Conservation (phyloP, 2,797 vertebrate genomes). For the Sylvilagus floridanus region DNA sequence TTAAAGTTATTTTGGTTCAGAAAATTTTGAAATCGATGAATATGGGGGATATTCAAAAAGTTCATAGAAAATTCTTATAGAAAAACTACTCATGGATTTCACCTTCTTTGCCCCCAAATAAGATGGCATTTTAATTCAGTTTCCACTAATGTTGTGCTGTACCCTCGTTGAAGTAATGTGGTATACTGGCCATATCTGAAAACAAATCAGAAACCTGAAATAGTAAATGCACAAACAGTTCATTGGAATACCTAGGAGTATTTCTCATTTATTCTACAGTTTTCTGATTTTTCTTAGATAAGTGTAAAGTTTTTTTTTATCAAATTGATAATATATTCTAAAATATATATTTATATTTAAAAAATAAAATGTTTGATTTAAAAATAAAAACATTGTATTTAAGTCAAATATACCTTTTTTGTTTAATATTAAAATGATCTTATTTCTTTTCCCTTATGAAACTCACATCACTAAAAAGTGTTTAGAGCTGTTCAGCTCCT, state of each 20-base stretch:
- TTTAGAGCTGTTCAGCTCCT: background rate
- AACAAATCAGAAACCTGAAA: background rate
- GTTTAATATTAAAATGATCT: background rate
- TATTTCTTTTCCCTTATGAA: background rate
- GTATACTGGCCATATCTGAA: background rate
- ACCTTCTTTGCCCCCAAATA: too few species aligned
- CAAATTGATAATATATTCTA: background rate
- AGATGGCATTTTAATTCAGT: too few species aligned
- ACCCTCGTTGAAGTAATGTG: background rate
- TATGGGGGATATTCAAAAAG: too few species aligned
- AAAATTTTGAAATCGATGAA: too few species aligned
- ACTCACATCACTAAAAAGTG: background rate
- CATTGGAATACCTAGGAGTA: background rate
- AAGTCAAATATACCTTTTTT: background rate
- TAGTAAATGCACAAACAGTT: background rate
- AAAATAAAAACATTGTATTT: slow-evolving; percentile 7
- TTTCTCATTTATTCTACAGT: background rate
- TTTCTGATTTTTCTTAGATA: background rate
- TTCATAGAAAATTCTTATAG: too few species aligned
- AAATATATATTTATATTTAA: background rate
- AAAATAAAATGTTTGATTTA: background rate
- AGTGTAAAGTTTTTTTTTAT: background rate
- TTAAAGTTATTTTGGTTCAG: too few species aligned
- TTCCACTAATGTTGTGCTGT: too few species aligned
- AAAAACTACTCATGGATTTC: too few species aligned